These are phyloP conservation scores for Pollimyrus isidori DNA, from an alignment of 2,113 vertebrate species.

Conservation along the genomic window DNA sequence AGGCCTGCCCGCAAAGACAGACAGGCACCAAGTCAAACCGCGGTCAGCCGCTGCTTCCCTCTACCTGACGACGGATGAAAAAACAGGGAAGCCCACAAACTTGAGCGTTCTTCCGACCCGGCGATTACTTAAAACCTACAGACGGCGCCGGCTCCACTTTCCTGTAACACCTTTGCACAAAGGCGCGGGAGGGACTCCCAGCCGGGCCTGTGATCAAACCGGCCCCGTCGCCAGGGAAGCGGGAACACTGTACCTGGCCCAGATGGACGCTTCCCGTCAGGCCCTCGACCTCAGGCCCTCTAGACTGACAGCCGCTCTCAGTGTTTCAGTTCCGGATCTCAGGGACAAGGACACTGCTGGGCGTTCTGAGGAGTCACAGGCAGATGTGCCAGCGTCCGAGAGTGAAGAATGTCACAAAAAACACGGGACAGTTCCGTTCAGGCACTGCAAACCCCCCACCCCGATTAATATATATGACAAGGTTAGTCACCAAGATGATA, in stretches of 20 bases:
- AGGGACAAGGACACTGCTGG: neutral
- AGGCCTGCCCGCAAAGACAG: slow-evolving; percentile 61
- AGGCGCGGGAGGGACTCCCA: neutral
- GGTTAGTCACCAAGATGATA: neutral
- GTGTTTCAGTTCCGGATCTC: neutral
- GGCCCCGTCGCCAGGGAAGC: neutral
- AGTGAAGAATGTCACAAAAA: neutral
- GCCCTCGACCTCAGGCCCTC: neutral
- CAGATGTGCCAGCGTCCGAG: neutral
- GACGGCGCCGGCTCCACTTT: neutral
- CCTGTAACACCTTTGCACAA: neutral
- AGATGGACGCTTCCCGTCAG: neutral
- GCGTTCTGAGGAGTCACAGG: neutral
- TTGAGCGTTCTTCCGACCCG: too few species aligned
- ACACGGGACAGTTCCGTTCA: neutral
- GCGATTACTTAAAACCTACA: neutral
- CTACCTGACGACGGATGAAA: slow-evolving; percentile 33
- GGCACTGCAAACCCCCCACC: neutral
- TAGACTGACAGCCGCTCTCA: neutral
- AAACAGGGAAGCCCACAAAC: slow-evolving; percentile 17
- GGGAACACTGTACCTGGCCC: neutral
- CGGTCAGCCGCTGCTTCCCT: slow-evolving; percentile 61
- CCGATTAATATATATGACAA: neutral
- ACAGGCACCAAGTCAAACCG: slow-evolving; percentile 58
- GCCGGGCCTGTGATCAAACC: neutral